phyloP scores from a whole-genome alignment of 2,888 invertebrate species.

The Oegoconia quadripuncta region DNA sequence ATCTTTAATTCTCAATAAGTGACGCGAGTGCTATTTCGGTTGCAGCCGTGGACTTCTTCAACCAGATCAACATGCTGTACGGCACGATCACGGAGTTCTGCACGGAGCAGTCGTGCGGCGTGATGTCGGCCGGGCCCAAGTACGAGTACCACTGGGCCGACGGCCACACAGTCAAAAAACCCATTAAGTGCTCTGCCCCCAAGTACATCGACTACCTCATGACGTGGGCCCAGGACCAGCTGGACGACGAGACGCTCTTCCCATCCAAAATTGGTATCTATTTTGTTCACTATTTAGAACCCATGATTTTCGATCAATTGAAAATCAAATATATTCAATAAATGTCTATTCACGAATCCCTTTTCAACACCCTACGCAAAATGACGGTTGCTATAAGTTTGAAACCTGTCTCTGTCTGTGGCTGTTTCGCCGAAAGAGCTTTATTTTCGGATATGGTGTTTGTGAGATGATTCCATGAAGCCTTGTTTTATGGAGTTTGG shows the following conservation, averaged over 20 bases:
- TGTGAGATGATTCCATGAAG: no score
- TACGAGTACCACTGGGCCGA: conserved; percentile 99
- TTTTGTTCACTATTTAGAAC: no score
- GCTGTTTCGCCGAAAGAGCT: no score
- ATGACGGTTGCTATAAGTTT: no score
- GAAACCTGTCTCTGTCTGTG: no score
- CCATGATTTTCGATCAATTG: no score
- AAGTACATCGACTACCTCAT: conserved; percentile 99
- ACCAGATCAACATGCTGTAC: conserved; percentile 99
- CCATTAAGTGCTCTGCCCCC: conserved; percentile 99
- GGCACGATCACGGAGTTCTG: conserved; percentile 99
- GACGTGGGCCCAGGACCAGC: conserved; percentile 99
- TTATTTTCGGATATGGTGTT: no score
- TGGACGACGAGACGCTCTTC: conserved; percentile 98
- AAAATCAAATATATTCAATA: no score
- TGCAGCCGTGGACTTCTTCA: conserved; percentile 99
- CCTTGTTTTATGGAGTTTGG: no score
- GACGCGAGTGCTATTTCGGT: conserved; percentile 22
- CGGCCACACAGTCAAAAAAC: conserved; percentile 98
- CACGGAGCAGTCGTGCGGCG: conserved; percentile 96
- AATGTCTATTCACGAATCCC: no score
- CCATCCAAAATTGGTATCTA: conserved; percentile 92
- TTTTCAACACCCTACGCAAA: no score
- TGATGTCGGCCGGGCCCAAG: conserved; percentile 99
- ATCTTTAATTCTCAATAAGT: no score